Evolutionary conservation across 2,888 invertebrate species (phyloP).

Genomic region (Desoria tigrina): DNA sequence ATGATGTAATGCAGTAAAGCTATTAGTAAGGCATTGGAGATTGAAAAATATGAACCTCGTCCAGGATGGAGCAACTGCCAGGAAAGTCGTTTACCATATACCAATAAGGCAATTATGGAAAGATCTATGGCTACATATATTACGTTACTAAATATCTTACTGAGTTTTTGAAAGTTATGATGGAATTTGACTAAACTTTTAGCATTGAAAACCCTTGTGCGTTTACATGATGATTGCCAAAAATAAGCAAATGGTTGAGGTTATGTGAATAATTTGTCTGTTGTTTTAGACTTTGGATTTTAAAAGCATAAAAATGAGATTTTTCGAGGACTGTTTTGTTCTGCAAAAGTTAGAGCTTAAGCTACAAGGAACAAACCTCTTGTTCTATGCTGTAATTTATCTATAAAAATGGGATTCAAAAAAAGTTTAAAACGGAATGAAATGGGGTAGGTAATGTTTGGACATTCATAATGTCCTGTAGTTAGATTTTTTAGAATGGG

Average conservation of each 20-base stretch:
- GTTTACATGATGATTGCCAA: too few species aligned
- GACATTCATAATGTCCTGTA: not conserved
- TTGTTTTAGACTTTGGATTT: too few species aligned
- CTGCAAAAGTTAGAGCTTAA: too few species aligned
- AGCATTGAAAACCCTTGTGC: too few species aligned
- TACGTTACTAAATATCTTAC: not conserved
- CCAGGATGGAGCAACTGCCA: constrained; percentile 1
- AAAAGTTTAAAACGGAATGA: constrained; percentile 1
- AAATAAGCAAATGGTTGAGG: too few species aligned
- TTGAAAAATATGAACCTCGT: constrained; percentile 6
- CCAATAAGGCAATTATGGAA: constrained; percentile 8
- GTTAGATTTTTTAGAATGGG: constrained; percentile 2
- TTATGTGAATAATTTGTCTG: too few species aligned
- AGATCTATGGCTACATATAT: constrained; percentile 1
- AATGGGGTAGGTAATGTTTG: constrained; percentile 10
- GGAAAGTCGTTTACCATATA: not conserved
- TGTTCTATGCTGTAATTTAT: too few species aligned
- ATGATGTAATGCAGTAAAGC: constrained; percentile 7
- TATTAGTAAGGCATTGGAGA: constrained; percentile 13
- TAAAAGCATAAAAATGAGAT: too few species aligned
- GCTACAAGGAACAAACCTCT: too few species aligned
- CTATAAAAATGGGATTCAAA: too few species aligned
- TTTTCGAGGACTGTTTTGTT: too few species aligned
- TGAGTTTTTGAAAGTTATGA: not conserved
- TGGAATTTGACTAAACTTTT: not conserved